Percentiles rank a stretch among this genome's conserved stretches.
These are phyloP conservation scores for Falco peregrinus DNA, from an alignment of 2,797 vertebrate genomes.

Conservation along the genomic window DNA sequence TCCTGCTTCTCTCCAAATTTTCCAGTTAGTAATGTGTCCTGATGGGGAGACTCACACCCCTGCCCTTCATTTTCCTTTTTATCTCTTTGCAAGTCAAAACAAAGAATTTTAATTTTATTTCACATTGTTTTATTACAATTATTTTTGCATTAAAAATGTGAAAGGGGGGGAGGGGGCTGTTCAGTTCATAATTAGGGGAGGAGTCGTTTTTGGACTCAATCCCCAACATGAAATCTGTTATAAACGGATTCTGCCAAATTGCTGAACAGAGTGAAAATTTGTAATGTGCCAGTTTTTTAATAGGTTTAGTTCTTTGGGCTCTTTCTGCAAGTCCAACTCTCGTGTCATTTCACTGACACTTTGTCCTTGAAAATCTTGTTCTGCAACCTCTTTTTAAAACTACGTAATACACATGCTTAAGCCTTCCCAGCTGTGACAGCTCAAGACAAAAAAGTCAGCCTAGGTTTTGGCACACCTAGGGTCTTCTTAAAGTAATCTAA, in stretches of 20 bases:
- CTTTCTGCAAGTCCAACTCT: conserved; percentile 65
- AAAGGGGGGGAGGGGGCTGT: neutral
- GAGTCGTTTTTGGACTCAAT: conserved; percentile 72
- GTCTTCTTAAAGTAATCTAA: conserved; percentile 67
- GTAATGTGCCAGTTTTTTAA: conserved; percentile 76
- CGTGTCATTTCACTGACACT: conserved; percentile 60
- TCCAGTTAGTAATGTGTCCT: conserved; percentile 41
- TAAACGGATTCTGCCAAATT: conserved; percentile 77
- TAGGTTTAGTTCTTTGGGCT: conserved; percentile 70
- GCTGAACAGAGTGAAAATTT: conserved; percentile 62
- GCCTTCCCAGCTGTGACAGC: conserved; percentile 40
- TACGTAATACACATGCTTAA: conserved; percentile 24
- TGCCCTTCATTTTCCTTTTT: conserved; percentile 7
- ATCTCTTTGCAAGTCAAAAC: conserved; percentile 42
- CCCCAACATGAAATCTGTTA: conserved; percentile 76
- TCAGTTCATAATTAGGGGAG: conserved; percentile 75
- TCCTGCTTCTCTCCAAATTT: conserved; percentile 62
- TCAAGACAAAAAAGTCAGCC: conserved; percentile 64
- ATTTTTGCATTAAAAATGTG: neutral
- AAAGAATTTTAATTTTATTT: conserved; percentile 17
- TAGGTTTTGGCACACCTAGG: conserved; percentile 66
- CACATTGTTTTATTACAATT: neutral
- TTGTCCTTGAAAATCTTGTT: conserved; percentile 69
- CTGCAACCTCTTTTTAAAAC: conserved; percentile 12
- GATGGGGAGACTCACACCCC: neutral